Base-by-base conservation (phyloP, 2,797 vertebrate genomes). In the Craterocephalus amniculus region DNA sequence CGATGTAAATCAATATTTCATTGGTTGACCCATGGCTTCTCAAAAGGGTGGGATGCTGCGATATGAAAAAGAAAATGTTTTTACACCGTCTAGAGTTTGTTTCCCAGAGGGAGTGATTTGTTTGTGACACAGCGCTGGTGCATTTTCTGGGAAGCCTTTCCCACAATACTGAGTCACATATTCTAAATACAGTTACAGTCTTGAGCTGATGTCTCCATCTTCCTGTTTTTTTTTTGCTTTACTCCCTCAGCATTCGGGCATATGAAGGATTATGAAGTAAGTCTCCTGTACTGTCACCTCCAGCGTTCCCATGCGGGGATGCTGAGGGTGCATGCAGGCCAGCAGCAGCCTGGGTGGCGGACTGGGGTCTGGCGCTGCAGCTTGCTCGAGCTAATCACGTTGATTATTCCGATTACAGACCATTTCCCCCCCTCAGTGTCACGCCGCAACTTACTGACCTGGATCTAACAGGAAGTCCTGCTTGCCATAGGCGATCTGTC, bases 321-420 rank as follows among this genome's bases (percentile, higher is more conserved):
- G 60, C 68, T 59, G 66, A 85, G 74, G 72, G 65, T 76, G 67
- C 81, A 72, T 7, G 51, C 63, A 64, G 83, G 81, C 83, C 83
- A 71, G 62, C 76, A 58, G 74, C 89, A 83, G 83, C 88, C 83
- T 94, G 93, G 93, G 93, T 93, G 92, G 93, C 83, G 77, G 75
- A 55, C 80, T 45, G 71, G 78, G 65, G 79, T 84, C 87, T 80
- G 89, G 79, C 72, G 78, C 83, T 87, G 86, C 86, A 77, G 83
- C 85, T 81, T 62, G 82, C 85, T 81, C 74, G 55, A 31, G 81
- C 89, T 93, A 93, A 94, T 94, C 93, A 93, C 60, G 86, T 84
- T 93, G 93, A 94, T 94, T 92, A 89, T 92, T 90, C 85, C 89
- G 89, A 94, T 94, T 93, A 93, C 84, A 88, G 84, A 82, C 84